Conservation (phyloP, 2,888 invertebrate genomes). For the Leucozona laternaria region DNA sequence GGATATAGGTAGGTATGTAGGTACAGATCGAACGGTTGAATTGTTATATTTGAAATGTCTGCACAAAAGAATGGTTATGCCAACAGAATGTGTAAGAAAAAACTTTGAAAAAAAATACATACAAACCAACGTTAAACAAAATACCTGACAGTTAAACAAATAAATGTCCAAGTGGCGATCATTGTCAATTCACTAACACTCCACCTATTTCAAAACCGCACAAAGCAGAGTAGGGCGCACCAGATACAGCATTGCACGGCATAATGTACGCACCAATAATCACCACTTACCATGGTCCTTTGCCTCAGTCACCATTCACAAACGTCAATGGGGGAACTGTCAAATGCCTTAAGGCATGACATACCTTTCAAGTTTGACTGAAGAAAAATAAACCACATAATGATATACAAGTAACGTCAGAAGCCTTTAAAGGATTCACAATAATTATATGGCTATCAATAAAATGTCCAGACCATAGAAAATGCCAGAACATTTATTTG, state of each 20-base stretch:
- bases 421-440: background rate
- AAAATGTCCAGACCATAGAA: background rate
- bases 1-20: background rate
- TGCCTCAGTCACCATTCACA: slow-evolving; percentile 28
- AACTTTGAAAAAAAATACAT: slow-evolving; percentile 2
- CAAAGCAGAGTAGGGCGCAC: background rate
- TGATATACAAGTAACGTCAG: background rate
- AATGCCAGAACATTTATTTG: background rate
- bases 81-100: slow-evolving; percentile 22
- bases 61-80: slow-evolving; percentile 38
- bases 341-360: slow-evolving; percentile 13
- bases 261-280: background rate
- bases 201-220: slow-evolving; percentile 40
- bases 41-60: slow-evolving; percentile 44
- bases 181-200: slow-evolving; percentile 40
- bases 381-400: background rate
- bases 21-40: background rate
- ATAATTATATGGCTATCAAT: background rate
- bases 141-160: slow-evolving; percentile 56
- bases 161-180: slow-evolving; percentile 48
- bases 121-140: slow-evolving; percentile 28
- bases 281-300: slow-evolving; percentile 17
- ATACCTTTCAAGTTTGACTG: slow-evolving; percentile 6
- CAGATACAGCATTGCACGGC: background rate
- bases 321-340: slow-evolving; percentile 25